A percentile compares a stretch with the other conserved stretches of the same genome.
These are phyloP conservation scores for Heterodera filipjevi DNA, from an alignment of 2,888 invertebrate genomes.

Conservation along the genomic window DNA sequence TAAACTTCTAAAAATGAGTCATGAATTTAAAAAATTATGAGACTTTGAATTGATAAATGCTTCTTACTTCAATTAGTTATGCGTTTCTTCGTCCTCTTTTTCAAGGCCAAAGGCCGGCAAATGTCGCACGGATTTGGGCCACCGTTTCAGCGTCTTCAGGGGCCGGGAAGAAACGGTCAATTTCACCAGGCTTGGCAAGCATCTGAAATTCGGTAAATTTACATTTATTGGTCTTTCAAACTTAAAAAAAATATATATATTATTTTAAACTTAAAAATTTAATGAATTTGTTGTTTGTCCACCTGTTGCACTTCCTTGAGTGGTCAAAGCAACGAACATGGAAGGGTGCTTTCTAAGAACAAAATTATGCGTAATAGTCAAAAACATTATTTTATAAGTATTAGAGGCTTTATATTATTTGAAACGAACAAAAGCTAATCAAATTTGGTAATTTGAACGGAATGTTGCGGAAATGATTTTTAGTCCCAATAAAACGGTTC, in stretches of 20 bases:
- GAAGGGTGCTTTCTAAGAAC: background rate
- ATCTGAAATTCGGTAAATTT: background rate
- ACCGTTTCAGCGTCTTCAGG: conserved; percentile 71
- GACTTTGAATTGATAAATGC: background rate
- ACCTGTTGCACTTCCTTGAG: background rate
- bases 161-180: conserved; percentile 75
- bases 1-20: background rate
- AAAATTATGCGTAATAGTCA: conserved; percentile 67
- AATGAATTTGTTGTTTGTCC: too few relatives aligned
- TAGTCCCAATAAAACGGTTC: too few relatives aligned
- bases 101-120: conserved; percentile 90
- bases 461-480: too few relatives aligned
- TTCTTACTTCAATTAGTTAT: conserved; percentile 42
- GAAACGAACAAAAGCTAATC: too few relatives aligned
- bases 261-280: conserved; percentile 6
- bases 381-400: conserved; percentile 69
- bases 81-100: conserved; percentile 51
- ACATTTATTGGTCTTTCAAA: conserved; percentile 27
- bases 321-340: background rate
- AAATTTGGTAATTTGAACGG: too few relatives aligned
- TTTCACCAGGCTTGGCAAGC: conserved; percentile 79
- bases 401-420: too few relatives aligned
- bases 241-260: too few relatives aligned
- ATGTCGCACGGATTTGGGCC: conserved; percentile 76
- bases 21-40: background rate